Conservation (phyloP, 2,797 vertebrate species). For the Falco peregrinus region DNA sequence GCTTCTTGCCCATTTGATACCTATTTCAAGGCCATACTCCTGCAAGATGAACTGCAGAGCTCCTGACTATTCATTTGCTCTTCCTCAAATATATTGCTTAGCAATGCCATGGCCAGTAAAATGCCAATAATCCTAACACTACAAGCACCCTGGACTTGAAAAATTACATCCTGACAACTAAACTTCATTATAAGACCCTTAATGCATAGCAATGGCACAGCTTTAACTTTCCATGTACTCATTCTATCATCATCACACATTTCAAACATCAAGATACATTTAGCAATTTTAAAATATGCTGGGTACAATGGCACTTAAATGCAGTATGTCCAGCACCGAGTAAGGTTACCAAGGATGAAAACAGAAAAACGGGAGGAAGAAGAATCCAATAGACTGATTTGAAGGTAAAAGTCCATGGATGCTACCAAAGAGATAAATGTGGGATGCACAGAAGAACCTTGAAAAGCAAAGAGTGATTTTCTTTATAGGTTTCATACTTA, state of each 20-base stretch:
- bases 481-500: not conserved
- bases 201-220: not conserved
- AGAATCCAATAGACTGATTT: not conserved
- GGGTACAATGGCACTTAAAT: not conserved
- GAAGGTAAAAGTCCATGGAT: not conserved
- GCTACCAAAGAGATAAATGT: not conserved
- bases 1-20: not conserved
- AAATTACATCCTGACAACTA: not conserved
- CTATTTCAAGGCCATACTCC: not conserved
- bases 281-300: not conserved
- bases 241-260: not conserved
- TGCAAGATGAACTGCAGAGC: not conserved
- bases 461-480: not conserved
- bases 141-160: not conserved
- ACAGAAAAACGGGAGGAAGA: not conserved
- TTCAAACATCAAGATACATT: not conserved
- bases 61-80: not conserved
- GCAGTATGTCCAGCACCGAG: not conserved
- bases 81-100: not conserved
- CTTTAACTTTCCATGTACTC: not conserved
- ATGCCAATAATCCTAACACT: not conserved
- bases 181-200: not conserved
- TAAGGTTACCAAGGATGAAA: not conserved
- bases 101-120: not conserved
- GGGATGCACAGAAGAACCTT: not conserved